Evolutionary conservation across 1,140 invertebrate species (phyloP), one percentile per base, ranked within the genome.

Genomic region (Drosophila novamexicana): DNA sequence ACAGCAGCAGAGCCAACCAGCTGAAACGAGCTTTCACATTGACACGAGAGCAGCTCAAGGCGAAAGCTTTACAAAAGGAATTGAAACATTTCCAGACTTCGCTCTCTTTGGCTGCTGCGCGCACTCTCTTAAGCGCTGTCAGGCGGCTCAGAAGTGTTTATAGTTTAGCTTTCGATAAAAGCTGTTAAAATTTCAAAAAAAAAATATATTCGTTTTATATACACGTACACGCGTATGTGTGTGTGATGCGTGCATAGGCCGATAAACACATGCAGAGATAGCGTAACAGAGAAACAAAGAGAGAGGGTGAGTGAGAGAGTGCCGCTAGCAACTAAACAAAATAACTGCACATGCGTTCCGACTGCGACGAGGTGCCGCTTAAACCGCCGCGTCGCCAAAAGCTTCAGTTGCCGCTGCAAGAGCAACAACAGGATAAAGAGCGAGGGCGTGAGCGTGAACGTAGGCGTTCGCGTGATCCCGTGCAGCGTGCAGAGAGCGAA

Each of bases 281-380:
- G 52, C 52, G 22, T 10, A 32, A 50, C n/a, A 70, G 14, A n/a
- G 2, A 39, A n/a, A 57, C 29, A 62, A 18, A 22, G 1, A 22
- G 22, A 22, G 22, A 22, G 22, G 3, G 22, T 18, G 18, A 70
- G 22, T n/a, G 1, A 44, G 18, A 57, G 36, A 62, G 32, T 12
- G 34, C 6, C 18, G 6, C 22, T 50, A 5, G 8, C 22, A 29
- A 9, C 4, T 4, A 50, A 9, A 7, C 0, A 37, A 16, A 44
- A 45, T 47, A 78, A 47, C 7, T 61, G 83, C 68, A 85, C 71
- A 86, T 86, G 82, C 82, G 70, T 79, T 77, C 82, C 44, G 32
- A 44, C 39, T 14, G 29, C 8, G 22, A 29, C 32, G 79, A 79
- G 49, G 67, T 67, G 52, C 67, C 73, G 50, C 77, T 83, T 29